Percentiles rank a stretch among this genome's conserved stretches.
phyloP scores from a whole-genome alignment of 2,113 vertebrate species.

The Anhinga anhinga region DNA sequence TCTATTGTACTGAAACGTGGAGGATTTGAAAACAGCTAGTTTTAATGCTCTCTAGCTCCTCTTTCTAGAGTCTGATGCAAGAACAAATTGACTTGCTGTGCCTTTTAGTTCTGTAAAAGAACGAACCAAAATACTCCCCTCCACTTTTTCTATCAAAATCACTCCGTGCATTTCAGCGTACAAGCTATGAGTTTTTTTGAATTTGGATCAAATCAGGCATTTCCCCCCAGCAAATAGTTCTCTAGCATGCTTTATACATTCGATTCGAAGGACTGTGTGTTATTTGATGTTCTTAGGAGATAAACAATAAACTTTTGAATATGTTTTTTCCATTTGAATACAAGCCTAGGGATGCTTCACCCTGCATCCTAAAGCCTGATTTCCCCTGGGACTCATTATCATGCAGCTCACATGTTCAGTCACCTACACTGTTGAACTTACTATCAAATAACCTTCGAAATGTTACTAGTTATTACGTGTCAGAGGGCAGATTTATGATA shows the following conservation, averaged over 20 bases:
- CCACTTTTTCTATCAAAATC: background rate
- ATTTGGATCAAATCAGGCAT: slow-evolving; percentile 25
- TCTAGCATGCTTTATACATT: background rate
- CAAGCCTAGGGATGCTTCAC: slow-evolving; percentile 58
- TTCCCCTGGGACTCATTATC: slow-evolving; percentile 76
- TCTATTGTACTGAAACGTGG: background rate
- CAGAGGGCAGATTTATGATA: slow-evolving; percentile 78
- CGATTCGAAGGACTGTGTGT: slow-evolving; percentile 46
- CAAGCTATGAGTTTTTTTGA: slow-evolving; percentile 3
- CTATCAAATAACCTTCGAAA: slow-evolving; percentile 78
- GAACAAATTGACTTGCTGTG: background rate
- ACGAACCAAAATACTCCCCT: background rate
- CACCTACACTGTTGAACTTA: slow-evolving; percentile 77
- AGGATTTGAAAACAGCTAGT: slow-evolving; percentile 1
- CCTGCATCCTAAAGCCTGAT: slow-evolving; percentile 70
- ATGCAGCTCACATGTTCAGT: slow-evolving; percentile 74
- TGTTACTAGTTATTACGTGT: slow-evolving; percentile 74
- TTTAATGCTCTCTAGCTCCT: slow-evolving; percentile 9
- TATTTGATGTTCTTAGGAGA: slow-evolving; percentile 66
- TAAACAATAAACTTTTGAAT: slow-evolving; percentile 74
- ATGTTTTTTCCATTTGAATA: slow-evolving; percentile 71
- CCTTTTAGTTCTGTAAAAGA: slow-evolving; percentile 6
- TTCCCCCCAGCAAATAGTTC: slow-evolving; percentile 26
- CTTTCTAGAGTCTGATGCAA: background rate
- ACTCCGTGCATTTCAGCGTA: background rate